Evolutionary conservation across 2,888 invertebrate genomes (phyloP).

Genomic region (Epinotia nisella): DNA sequence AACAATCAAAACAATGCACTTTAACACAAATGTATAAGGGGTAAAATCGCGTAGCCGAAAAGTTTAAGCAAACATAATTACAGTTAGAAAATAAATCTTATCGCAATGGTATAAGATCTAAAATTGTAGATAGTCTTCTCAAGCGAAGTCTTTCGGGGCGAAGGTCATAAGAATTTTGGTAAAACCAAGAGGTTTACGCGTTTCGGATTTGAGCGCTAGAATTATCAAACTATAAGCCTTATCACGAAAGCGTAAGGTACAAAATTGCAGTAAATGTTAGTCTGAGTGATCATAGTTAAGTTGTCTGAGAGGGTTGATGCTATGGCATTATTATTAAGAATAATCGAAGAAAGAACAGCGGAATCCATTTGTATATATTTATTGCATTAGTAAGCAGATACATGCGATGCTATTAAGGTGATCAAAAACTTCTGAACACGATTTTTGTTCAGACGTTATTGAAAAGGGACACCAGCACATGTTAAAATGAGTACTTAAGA

Average conservation of each 20-base stretch:
- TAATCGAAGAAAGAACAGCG: slow-evolving; percentile 9
- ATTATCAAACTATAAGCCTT: not conserved
- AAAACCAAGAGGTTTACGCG: not conserved
- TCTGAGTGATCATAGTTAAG: not conserved
- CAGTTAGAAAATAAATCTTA: not conserved
- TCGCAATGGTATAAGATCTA: slow-evolving; percentile 2
- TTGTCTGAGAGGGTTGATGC: not conserved
- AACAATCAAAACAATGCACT: slow-evolving; percentile 1
- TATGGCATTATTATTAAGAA: not conserved
- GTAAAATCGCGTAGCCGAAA: not conserved
- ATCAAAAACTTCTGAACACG: no score
- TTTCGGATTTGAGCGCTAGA: not conserved
- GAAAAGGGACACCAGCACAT: no score
- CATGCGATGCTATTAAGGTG: no score
- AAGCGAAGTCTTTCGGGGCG: not conserved
- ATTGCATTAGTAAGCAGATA: not conserved
- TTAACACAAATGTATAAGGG: not conserved
- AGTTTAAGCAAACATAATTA: not conserved
- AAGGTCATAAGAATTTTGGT: not conserved
- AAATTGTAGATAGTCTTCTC: not conserved
- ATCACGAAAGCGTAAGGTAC: not conserved
- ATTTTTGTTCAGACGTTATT: no score
- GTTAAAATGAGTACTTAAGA: no score
- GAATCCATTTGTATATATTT: slow-evolving; percentile 1
- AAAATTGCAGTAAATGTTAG: not conserved